Evolutionary conservation across 1,140 invertebrate genomes (phyloP).

Genomic region (Hypothenemus hampei): DNA sequence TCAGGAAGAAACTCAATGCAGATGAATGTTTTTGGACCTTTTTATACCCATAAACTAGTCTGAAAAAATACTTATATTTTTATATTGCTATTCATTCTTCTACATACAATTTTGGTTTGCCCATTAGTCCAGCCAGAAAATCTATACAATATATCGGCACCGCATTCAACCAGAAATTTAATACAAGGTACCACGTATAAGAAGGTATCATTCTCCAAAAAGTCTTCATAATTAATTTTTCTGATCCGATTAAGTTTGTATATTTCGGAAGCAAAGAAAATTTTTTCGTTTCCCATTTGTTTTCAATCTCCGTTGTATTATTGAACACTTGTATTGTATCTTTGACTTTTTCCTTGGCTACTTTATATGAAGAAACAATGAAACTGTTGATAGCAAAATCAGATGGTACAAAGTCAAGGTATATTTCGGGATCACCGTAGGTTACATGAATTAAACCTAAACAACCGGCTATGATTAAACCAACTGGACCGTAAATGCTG

Average conservation of each 20-base stretch:
- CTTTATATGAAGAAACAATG: constrained; percentile 46
- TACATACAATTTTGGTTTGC: constrained; percentile 12
- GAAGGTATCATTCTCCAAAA: not conserved
- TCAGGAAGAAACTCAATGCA: constrained; percentile 64
- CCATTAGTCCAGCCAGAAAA: constrained; percentile 22
- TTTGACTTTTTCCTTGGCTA: constrained; percentile 3
- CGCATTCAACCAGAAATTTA: constrained; percentile 53
- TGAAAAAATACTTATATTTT: constrained; percentile 37
- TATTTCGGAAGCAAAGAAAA: not conserved
- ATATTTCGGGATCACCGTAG: constrained; percentile 48
- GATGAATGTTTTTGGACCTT: constrained; percentile 62
- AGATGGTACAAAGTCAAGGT: constrained; percentile 65
- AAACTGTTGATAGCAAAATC: constrained; percentile 66
- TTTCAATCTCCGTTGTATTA: not conserved
- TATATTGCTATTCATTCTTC: not conserved
- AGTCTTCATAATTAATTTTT: not conserved
- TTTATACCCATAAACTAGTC: constrained; percentile 61
- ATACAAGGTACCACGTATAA: constrained; percentile 44
- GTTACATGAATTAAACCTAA: constrained; percentile 60
- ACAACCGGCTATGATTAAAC: constrained; percentile 50
- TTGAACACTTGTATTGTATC: not conserved
- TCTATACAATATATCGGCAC: constrained; percentile 59
- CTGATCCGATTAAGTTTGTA: not conserved
- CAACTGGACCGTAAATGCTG: constrained; percentile 70
- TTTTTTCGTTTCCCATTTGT: not conserved